Evolutionary conservation across 2,113 vertebrate genomes (phyloP), one percentile per base, ranked within the genome.

Genomic region (Talpa occidentalis): DNA sequence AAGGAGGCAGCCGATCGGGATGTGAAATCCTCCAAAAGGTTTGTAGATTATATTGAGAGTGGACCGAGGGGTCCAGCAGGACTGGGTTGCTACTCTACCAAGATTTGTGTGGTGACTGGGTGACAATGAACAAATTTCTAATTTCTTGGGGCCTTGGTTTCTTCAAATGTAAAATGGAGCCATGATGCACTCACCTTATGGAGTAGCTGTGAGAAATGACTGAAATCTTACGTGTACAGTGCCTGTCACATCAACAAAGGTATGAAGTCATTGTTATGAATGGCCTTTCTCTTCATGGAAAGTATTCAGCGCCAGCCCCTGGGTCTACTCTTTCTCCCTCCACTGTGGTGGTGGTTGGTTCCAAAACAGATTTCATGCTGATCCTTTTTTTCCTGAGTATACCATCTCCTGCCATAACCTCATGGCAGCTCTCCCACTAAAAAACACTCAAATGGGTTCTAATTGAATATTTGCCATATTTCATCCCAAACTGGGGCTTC

Each of bases 181-280:
- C 19, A 1, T 4, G 24, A 42, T 3, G 54, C 6, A 16, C 28
- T 59, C 6, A 0, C 52, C 26, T 66, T 19, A 26, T 3, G 16
- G n/a, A 30, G 44, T 3, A 35, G 17, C 19, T 11, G 42, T 62
- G 70, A 81, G 37, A 42, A 60, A 8, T 4, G 16, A 28, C 24
- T 0, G 32, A 90, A 24, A 35, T 24, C 10, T 32, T 12, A 2
- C 0, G 0, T 2, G 35, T 30, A 10, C 69, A 64, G 10, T 12
- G 19, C 44, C 15, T 40, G 10, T 26, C 44, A 3, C 11, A 2
- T 22, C 35, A 32, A 2, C 66, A 35, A 32, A 40, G 24, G 6
- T 1, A 44, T n/a, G 32, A 15, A 19, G 2, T 24, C 2, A 0
- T n/a, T 21, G 40, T 14, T 54, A 6, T 35, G 10, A 76, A 72